Percentiles rank a stretch among this genome's conserved stretches.
Evolutionary conservation across 2,888 invertebrate genomes (phyloP).

Genomic region (Limnephilus lunatus): DNA sequence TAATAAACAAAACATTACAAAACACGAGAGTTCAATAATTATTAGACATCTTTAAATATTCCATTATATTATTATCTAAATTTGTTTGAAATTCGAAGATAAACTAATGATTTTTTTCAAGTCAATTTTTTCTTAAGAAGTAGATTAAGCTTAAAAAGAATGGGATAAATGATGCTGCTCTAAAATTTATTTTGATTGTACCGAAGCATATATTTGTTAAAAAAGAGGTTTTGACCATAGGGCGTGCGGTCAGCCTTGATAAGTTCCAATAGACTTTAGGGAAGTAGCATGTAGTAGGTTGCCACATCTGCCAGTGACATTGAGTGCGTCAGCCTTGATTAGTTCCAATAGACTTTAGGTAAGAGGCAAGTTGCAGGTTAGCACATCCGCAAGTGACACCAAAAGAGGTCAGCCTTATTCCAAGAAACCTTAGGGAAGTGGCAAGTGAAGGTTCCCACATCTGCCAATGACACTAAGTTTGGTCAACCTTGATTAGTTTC

Average conservation of each 20-base stretch:
- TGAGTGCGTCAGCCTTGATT: background rate
- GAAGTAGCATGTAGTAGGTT: background rate
- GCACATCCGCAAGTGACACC: background rate
- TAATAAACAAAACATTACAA: slow-evolving; percentile 34
- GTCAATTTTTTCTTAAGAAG: slow-evolving; percentile 52
- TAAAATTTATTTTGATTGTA: slow-evolving; percentile 60
- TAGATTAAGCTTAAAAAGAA: slow-evolving; percentile 53
- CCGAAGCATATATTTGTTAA: slow-evolving; percentile 56
- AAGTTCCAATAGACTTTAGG: background rate
- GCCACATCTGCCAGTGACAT: background rate
- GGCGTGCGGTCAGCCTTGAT: slow-evolving; percentile 50
- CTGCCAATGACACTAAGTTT: background rate
- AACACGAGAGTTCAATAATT: background rate
- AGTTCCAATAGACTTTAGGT: background rate
- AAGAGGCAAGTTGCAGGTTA: background rate
- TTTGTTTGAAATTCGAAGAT: slow-evolving; percentile 47
- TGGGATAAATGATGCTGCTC: slow-evolving; percentile 33
- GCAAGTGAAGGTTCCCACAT: background rate
- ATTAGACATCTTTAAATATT: background rate
- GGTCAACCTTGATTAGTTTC: background rate
- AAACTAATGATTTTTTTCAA: slow-evolving; percentile 40
- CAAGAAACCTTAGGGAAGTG: background rate
- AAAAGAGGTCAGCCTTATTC: background rate
- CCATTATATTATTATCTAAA: background rate
- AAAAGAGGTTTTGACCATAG: background rate